Evolutionary conservation across 2,888 invertebrate genomes (phyloP), one percentile per base, ranked within the genome.

Genomic region (Meiosimyza decipiens): DNA sequence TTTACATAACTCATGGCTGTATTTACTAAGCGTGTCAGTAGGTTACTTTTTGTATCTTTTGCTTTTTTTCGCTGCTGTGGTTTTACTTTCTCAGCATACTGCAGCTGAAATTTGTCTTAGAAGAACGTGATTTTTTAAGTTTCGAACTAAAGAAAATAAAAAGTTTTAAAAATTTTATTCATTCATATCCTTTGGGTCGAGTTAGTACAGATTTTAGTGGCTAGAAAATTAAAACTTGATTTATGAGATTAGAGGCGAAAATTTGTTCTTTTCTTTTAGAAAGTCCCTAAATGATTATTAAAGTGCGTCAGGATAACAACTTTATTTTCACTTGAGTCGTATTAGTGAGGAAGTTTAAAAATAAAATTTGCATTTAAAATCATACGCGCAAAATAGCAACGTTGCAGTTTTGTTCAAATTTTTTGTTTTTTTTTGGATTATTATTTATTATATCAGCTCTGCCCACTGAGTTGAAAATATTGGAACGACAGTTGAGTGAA

Each of bases 21-120:
- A 50, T 57, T 63, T 63, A 40, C 40, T 18, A 63, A 63, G 63
- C 49, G 18, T 63, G 63, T 63, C 63, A 63, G 63, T 63, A 63
- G 63, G 49, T 62, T 47, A 47, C 49, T 47, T 18, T 16, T 12
- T 63, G 22, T 49, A 13, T 63, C 11, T 40, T 40, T 9, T 40
- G 40, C 22, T 40, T 9, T 40, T 9, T 40, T 7, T 40, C 9
- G 2, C 28, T 28, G 16, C 47, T 63, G n/a, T 63, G 18, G 18
- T n/a, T 15, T 16, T 63, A 12, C 16, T 57, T 57, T n/a, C 18
- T 28, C 57, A 57, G 18, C n/a, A 6, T 57, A n/a, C 1, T 18
- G 18, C 22, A 28, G 13, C 57, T 9, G 18, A 13, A 28, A 15
- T 13, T 28, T 57, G 57, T 5, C 13, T 13, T 18, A 18, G 1